Evolutionary conservation across 2,888 invertebrate genomes (phyloP).

Genomic region (Cybosia mesomella): DNA sequence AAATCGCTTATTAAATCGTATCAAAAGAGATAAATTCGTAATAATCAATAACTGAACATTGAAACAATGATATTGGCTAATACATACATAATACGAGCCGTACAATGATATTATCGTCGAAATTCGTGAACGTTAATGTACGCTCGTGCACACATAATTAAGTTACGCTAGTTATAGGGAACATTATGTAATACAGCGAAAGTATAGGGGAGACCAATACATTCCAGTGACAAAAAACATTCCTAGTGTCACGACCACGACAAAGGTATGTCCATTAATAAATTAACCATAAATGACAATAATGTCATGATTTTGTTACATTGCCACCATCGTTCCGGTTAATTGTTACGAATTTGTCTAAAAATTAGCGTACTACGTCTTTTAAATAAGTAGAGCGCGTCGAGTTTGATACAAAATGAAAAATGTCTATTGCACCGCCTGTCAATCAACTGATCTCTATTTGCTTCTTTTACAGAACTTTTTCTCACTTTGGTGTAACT

Average conservation of each 20-base stretch:
- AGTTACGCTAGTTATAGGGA: constrained; percentile 47
- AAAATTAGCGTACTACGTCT: constrained; percentile 64
- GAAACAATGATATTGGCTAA: constrained; percentile 71
- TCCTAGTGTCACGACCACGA: constrained; percentile 11
- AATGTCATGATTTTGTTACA: constrained; percentile 40
- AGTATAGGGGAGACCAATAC: constrained; percentile 29
- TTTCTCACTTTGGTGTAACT: constrained; percentile 58
- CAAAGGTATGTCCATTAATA: constrained; percentile 28
- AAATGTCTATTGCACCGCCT: constrained; percentile 60
- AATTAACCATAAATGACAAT: constrained; percentile 34
- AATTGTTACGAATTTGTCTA: constrained; percentile 62
- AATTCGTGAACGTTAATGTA: constrained; percentile 76
- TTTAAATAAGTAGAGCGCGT: constrained; percentile 66
- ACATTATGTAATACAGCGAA: constrained; percentile 47
- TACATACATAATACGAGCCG: constrained; percentile 57
- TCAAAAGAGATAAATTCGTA: constrained; percentile 54
- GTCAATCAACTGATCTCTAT: constrained; percentile 59
- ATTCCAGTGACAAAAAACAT: constrained; percentile 10
- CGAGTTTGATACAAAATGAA: constrained; percentile 54
- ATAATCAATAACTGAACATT: constrained; percentile 60
- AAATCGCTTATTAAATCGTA: constrained; percentile 30
- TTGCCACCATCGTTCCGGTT: constrained; percentile 54
- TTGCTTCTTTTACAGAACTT: constrained; percentile 59
- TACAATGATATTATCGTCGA: constrained; percentile 68
- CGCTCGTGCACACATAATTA: constrained; percentile 79